These are phyloP conservation scores for Siphamia tubifer DNA, from an alignment of 2,113 vertebrate genomes.

Conservation along the genomic window DNA sequence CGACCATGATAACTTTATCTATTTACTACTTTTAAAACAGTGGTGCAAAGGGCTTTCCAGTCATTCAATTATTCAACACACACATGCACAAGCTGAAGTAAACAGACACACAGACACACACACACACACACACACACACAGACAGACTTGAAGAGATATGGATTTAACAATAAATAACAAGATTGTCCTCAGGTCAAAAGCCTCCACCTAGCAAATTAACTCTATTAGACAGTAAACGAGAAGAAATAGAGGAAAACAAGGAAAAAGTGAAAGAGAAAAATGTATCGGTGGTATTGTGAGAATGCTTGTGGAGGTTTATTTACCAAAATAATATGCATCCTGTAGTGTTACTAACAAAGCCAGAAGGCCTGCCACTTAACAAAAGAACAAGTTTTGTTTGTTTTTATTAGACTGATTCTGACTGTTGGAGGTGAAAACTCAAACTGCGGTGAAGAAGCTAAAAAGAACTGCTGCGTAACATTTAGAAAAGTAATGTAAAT, in stretches of 20 bases:
- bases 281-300: not conserved
- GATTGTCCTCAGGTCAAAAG: not conserved
- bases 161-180: not conserved
- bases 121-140: not conserved
- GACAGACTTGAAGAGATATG: not conserved
- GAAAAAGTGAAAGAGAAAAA: not conserved
- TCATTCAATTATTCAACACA: constrained; percentile 6
- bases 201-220: not conserved
- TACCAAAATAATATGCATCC: constrained; percentile 23
- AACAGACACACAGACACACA: not conserved
- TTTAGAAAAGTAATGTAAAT: not conserved
- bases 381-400: constrained; percentile 6
- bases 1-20: not conserved
- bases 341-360: constrained; percentile 10
- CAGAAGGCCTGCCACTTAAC: constrained; percentile 18
- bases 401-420: constrained; percentile 18
- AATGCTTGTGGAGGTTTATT: constrained; percentile 8
- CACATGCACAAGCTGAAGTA: not conserved
- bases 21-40: not conserved
- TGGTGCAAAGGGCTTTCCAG: not conserved
- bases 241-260: not conserved
- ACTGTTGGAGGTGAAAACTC: constrained; percentile 1
- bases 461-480: not conserved
- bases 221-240: not conserved
- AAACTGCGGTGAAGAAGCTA: not conserved